These are phyloP conservation scores for Encarsia formosa DNA, from an alignment of 2,888 invertebrate species.

Conservation along the genomic window DNA sequence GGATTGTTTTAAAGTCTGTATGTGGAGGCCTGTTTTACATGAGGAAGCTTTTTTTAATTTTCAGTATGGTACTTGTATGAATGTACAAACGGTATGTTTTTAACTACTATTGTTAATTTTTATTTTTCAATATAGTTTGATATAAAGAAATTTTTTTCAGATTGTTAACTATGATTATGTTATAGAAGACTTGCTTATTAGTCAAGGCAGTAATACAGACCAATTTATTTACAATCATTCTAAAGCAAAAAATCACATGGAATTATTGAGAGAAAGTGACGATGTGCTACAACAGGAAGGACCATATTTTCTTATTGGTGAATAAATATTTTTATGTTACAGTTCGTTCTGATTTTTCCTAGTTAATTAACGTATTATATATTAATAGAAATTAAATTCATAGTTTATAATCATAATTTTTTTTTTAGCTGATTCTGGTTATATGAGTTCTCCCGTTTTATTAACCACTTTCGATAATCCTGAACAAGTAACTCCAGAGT, in stretches of 20 bases:
- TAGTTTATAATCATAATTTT: too few species aligned
- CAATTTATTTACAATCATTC: not conserved
- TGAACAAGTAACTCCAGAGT: not conserved
- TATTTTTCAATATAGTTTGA: not conserved
- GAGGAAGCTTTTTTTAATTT: conserved; percentile 2
- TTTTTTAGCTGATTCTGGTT: not conserved
- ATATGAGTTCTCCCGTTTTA: not conserved
- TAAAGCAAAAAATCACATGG: not conserved
- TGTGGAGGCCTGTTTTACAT: not conserved
- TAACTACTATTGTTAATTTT: not conserved
- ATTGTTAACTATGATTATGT: not conserved
- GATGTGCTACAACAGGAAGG: not conserved
- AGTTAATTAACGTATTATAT: too few species aligned
- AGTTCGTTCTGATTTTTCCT: too few species aligned
- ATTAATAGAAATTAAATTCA: too few species aligned
- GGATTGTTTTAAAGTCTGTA: not conserved
- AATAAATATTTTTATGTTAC: not conserved
- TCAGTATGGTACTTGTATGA: not conserved
- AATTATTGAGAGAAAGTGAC: not conserved
- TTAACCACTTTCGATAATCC: not conserved
- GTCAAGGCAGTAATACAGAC: conserved; percentile 4
- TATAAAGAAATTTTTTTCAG: not conserved
- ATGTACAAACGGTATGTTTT: conserved; percentile 3
- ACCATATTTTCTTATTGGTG: not conserved
- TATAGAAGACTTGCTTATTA: not conserved